Conservation (phyloP, 2,888 invertebrate genomes). For the Horisme vitalbata region DNA sequence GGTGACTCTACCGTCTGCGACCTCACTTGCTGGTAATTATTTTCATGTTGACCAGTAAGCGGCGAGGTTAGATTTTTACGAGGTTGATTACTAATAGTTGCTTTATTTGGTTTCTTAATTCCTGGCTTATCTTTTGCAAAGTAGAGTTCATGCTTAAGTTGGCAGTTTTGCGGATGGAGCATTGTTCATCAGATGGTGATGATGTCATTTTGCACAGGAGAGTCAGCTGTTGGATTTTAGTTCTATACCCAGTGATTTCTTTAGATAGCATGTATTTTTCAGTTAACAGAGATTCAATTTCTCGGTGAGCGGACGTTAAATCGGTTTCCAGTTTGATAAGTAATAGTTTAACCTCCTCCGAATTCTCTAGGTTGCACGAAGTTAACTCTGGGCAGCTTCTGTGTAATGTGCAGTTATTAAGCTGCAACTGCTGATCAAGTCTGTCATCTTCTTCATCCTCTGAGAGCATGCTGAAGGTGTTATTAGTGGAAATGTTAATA, state of each 20-base stretch:
- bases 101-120: not conserved
- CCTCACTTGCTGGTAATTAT: too few species aligned
- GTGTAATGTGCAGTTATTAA: not conserved
- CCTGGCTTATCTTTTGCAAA: not conserved
- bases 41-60: not conserved
- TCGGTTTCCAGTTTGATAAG: not conserved
- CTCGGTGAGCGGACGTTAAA: constrained; percentile 2
- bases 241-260: not conserved
- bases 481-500: not conserved
- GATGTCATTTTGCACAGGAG: not conserved
- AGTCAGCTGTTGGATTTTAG: not conserved
- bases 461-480: not conserved
- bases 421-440: not conserved
- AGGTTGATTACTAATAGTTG: not conserved
- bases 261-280: not conserved
- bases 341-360: not conserved
- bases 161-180: not conserved
- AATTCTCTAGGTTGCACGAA: not conserved
- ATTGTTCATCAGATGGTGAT: not conserved
- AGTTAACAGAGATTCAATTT: not conserved
- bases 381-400: constrained; percentile 2
- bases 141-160: not conserved
- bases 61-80: not conserved
- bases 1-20: not conserved
- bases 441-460: not conserved